Percentiles rank a stretch among this genome's conserved stretches.
These are phyloP conservation scores for Camponotus pennsylvanicus DNA, from an alignment of 1,140 invertebrate species.

Conservation along the genomic window DNA sequence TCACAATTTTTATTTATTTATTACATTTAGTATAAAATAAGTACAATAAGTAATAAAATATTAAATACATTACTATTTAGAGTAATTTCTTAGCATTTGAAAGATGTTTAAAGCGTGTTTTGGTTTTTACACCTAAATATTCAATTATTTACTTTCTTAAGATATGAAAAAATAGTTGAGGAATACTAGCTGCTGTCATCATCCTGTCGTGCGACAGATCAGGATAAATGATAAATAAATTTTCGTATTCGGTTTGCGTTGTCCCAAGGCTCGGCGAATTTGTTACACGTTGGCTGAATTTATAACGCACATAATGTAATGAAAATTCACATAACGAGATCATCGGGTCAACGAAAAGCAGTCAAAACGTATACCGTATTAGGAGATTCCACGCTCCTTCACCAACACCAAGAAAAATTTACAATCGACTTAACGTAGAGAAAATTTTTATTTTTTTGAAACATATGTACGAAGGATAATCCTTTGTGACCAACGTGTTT, in stretches of 20 bases:
- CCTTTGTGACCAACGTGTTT: slow-evolving; percentile 40
- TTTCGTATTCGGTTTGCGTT: slow-evolving; percentile 67
- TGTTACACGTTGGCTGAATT: slow-evolving; percentile 70
- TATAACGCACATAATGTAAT: slow-evolving; percentile 60
- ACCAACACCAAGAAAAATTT: slow-evolving; percentile 45
- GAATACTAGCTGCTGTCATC: slow-evolving; percentile 36
- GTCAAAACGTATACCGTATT: slow-evolving; percentile 57
- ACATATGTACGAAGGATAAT: slow-evolving; percentile 24
- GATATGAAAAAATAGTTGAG: background rate
- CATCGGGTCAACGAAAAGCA: slow-evolving; percentile 68
- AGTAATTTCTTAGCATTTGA: background rate
- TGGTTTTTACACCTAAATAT: background rate
- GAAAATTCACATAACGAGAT: slow-evolving; percentile 68
- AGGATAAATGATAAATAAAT: slow-evolving; percentile 64
- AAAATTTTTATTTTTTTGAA: slow-evolving; percentile 32
- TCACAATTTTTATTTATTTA: background rate
- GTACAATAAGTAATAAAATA: background rate
- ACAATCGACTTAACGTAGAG: slow-evolving; percentile 42
- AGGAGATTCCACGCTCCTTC: background rate
- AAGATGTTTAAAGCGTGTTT: background rate
- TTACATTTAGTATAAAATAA: background rate
- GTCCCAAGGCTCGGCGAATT: slow-evolving; percentile 66
- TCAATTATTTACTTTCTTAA: slow-evolving; percentile 7
- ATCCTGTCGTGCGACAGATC: slow-evolving; percentile 19
- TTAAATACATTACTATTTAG: background rate